Evolutionary conservation across 2,888 invertebrate genomes (phyloP).

Genomic region (Nebria salina): DNA sequence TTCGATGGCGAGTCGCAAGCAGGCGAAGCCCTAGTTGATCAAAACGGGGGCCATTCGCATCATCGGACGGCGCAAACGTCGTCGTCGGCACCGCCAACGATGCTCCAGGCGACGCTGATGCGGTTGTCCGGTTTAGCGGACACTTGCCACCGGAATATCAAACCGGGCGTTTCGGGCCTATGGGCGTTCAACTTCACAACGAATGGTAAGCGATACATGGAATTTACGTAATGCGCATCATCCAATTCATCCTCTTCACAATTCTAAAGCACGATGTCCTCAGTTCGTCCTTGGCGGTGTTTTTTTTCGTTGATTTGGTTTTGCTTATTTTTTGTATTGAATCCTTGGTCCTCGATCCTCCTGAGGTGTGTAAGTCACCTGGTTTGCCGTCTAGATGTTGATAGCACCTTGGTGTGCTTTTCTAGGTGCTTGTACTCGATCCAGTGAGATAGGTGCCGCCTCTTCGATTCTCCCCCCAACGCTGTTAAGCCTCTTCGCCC

Average conservation of each 20-base stretch:
- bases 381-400: not conserved
- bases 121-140: slow-evolving; percentile 67
- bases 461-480: not conserved
- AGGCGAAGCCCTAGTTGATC: slow-evolving; percentile 13
- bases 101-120: slow-evolving; percentile 53
- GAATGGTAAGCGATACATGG: slow-evolving; percentile 65
- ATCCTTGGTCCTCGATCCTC: not conserved
- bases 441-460: slow-evolving; percentile 15
- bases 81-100: slow-evolving; percentile 53
- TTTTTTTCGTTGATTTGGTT: too few species aligned
- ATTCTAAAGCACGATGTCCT: too few species aligned
- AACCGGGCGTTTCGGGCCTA: slow-evolving; percentile 67
- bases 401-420: not conserved
- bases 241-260: too few species aligned
- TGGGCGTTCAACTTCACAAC: slow-evolving; percentile 75
- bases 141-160: slow-evolving; percentile 68
- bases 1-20: slow-evolving; percentile 52
- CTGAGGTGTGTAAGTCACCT: not conserved
- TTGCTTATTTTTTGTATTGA: not conserved
- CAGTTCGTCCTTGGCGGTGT: too few species aligned
- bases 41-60: not conserved
- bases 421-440: slow-evolving; percentile 16
- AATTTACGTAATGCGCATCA: not conserved
- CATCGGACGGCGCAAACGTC: slow-evolving; percentile 1
- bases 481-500: not conserved